These are phyloP conservation scores for Amphilophus citrinellus DNA, from an alignment of 2,113 vertebrate genomes.

Conservation along the genomic window DNA sequence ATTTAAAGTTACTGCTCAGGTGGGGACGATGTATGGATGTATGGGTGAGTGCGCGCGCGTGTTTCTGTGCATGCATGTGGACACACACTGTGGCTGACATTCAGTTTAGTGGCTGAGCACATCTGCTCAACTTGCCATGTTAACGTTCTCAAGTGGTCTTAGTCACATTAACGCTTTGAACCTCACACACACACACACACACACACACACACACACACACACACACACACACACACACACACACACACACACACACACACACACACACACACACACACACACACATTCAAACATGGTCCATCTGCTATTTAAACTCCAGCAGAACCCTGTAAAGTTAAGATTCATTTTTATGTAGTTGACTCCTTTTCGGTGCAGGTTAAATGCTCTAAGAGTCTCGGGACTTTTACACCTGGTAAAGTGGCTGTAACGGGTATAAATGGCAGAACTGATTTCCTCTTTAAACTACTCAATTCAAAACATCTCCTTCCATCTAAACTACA, in stretches of 20 bases:
- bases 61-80: neutral
- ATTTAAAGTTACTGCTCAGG: conserved; percentile 74
- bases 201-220: conserved; percentile 8
- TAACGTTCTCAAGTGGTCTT: conserved; percentile 57
- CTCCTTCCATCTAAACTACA: neutral
- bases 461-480: conserved; percentile 30
- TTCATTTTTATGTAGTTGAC: conserved; percentile 61
- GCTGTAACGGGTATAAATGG: conserved; percentile 49
- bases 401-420: conserved; percentile 68
- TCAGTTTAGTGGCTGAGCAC: conserved; percentile 29
- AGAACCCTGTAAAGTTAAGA: conserved; percentile 70
- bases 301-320: conserved; percentile 70
- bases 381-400: conserved; percentile 18
- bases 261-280: conserved; percentile 5
- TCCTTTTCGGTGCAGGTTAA: conserved; percentile 29
- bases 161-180: conserved; percentile 75
- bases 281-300: conserved; percentile 21
- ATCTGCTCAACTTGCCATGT: conserved; percentile 60
- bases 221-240: conserved; percentile 4
- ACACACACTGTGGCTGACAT: neutral
- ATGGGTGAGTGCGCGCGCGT: conserved; percentile 8
- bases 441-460: conserved; percentile 47
- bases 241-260: conserved; percentile 16
- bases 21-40: conserved; percentile 54
- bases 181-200: conserved; percentile 25